Evolutionary conservation across 2,888 invertebrate species (phyloP), one percentile per base, ranked within the genome.

Genomic region (Pterostichus niger): DNA sequence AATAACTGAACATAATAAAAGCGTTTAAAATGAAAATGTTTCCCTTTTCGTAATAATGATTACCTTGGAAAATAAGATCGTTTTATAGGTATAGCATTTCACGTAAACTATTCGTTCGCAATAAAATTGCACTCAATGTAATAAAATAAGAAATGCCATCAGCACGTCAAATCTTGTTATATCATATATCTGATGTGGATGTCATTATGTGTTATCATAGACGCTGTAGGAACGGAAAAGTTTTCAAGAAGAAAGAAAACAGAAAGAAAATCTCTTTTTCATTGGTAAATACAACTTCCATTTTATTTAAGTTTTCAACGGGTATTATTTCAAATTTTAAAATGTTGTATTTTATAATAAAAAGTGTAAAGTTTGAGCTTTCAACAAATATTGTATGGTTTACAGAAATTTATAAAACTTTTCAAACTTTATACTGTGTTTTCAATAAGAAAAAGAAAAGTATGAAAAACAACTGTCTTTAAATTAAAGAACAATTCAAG

Each of bases 131-230:
- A 49, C 49, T 49, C 49, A 5, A 40, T 9, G 40, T 49, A 11
- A 13, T 49, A 49, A 49, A 49, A 49, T 49, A 49, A 49, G 10
- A 11, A n/a, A 49, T 49, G 6, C 49, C n/a, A 10, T 49, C 13
- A 11, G 11, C n/a, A 49, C 17, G 59, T 17, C 59, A 59, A 59
- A 59, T 11, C 64, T 64, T 64, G 15, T 64, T 64, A 64, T 35
- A 9, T 33, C 35, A 35, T 64, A 35, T 64, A 56, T 56, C 56
- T 56, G 7, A 15, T 56, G 15, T 56, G 24, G 56, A 56, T 56
- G 56, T 17, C 24, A 56, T 56, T 56, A 56, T 56, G 15, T 17
- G 15, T 56, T 56, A 56, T 24, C 56, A 13, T 56, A 49, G 49
- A 49, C 49, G 13, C 49, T n/a, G 49, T 13, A n/a, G n/a, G 13